Evolutionary conservation across 2,113 vertebrate species (phyloP).

Genomic region (Gila orcuttii): DNA sequence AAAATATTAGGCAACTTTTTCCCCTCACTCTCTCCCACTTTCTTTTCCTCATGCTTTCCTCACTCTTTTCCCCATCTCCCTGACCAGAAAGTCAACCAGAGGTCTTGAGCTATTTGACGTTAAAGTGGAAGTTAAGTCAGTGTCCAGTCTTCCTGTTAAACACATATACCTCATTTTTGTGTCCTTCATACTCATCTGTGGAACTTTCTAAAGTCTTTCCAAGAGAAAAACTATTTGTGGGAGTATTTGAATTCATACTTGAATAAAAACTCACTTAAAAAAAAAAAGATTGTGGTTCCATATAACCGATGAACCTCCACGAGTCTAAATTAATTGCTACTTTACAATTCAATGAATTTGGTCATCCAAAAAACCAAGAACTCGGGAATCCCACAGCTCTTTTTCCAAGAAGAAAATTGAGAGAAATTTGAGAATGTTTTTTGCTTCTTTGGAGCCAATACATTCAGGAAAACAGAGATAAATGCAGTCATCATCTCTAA

Average conservation of each 20-base stretch:
- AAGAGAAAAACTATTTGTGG: slow-evolving; percentile 63
- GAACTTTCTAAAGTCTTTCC: slow-evolving; percentile 70
- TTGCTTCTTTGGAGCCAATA: neutral
- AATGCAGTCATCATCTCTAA: neutral
- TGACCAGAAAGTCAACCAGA: slow-evolving; percentile 49
- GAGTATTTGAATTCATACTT: slow-evolving; percentile 60
- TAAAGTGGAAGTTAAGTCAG: slow-evolving; percentile 45
- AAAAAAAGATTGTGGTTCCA: slow-evolving; percentile 24
- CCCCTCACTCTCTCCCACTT: slow-evolving; percentile 38
- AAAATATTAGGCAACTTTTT: neutral
- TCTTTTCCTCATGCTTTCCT: slow-evolving; percentile 48
- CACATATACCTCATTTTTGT: slow-evolving; percentile 60
- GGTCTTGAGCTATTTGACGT: slow-evolving; percentile 40
- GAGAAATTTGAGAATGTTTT: neutral
- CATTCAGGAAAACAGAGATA: neutral
- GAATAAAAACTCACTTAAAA: slow-evolving; percentile 59
- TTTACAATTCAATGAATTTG: neutral
- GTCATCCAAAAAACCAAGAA: neutral
- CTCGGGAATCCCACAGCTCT: neutral
- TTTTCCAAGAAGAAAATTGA: neutral
- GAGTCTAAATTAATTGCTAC: slow-evolving; percentile 22
- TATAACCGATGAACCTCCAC: slow-evolving; percentile 46
- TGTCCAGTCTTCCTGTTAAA: slow-evolving; percentile 67
- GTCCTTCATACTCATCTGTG: slow-evolving; percentile 65
- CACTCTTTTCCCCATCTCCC: neutral